phyloP scores from a whole-genome alignment of 2,888 invertebrate genomes.

The Resseliella maxima region DNA sequence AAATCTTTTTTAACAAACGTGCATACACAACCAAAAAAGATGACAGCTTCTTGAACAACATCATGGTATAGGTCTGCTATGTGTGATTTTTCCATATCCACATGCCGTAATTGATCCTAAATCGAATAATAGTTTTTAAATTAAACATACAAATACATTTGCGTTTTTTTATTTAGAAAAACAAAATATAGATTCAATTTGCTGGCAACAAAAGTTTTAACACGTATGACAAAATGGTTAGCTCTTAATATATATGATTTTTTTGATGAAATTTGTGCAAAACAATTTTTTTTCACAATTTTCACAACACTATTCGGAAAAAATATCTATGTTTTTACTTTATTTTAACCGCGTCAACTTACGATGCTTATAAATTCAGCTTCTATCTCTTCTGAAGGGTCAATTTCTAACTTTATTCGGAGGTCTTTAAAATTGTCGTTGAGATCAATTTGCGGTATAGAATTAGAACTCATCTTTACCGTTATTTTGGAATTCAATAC shows the following conservation, averaged over 20 bases:
- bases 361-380: conserved; percentile 47
- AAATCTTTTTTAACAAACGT: conserved; percentile 45
- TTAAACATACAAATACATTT: conserved; percentile 44
- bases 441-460: conserved; percentile 39
- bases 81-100: conserved; percentile 32
- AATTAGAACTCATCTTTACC: conserved; percentile 39
- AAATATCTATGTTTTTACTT: conserved; percentile 44
- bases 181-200: conserved; percentile 44
- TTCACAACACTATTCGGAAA: conserved; percentile 47
- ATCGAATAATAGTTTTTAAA: conserved; percentile 47
- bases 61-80: conserved; percentile 33
- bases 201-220: conserved; percentile 33
- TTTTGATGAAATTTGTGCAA: conserved; percentile 43
- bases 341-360: conserved; percentile 26
- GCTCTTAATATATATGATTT: conserved; percentile 42
- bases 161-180: conserved; percentile 33
- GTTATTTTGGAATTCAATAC: conserved; percentile 25
- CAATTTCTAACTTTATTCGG: conserved; percentile 47
- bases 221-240: conserved; percentile 35
- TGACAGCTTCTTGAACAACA: conserved; percentile 37
- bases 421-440: conserved; percentile 35
- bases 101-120: conserved; percentile 33
- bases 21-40: conserved; percentile 32
- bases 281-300: conserved; percentile 39
- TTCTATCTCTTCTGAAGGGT: conserved; percentile 39